Evolutionary conservation across 2,888 invertebrate genomes (phyloP).

Genomic region (Proisotoma minuta): DNA sequence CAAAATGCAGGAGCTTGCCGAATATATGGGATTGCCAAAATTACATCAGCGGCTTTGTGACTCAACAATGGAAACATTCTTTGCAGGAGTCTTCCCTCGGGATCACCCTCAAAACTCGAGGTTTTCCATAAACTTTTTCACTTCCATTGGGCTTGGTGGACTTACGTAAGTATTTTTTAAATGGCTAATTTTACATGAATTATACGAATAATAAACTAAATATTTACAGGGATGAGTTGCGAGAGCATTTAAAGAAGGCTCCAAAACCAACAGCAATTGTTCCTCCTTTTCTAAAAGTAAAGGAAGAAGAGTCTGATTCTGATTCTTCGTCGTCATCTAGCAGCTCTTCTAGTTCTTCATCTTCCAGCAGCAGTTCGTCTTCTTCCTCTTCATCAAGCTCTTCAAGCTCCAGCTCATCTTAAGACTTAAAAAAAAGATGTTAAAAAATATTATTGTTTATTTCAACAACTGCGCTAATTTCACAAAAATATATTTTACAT

Average conservation of each 20-base stretch:
- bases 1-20: constrained; percentile 86
- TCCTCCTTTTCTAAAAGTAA: constrained; percentile 44
- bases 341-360: constrained; percentile 13
- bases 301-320: not conserved
- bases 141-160: constrained; percentile 92
- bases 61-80: constrained; percentile 75
- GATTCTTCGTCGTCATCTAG: constrained; percentile 13
- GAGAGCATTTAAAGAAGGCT: constrained; percentile 78
- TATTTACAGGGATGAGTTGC: constrained; percentile 65
- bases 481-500: not conserved
- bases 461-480: not conserved
- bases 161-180: constrained; percentile 63
- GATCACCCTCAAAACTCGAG: constrained; percentile 94
- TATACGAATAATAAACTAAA: constrained; percentile 7
- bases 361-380: constrained; percentile 13
- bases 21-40: constrained; percentile 91
- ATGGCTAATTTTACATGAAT: not conserved
- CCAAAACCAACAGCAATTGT: constrained; percentile 57
- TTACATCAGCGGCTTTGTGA: constrained; percentile 86
- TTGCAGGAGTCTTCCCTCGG: constrained; percentile 87
- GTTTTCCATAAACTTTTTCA: constrained; percentile 97
- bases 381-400: constrained; percentile 22
- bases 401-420: constrained; percentile 14
- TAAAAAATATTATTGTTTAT: not conserved
- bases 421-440: not conserved